Evolutionary conservation across 2,113 vertebrate species (phyloP).

Genomic region (Rhineura floridana): DNA sequence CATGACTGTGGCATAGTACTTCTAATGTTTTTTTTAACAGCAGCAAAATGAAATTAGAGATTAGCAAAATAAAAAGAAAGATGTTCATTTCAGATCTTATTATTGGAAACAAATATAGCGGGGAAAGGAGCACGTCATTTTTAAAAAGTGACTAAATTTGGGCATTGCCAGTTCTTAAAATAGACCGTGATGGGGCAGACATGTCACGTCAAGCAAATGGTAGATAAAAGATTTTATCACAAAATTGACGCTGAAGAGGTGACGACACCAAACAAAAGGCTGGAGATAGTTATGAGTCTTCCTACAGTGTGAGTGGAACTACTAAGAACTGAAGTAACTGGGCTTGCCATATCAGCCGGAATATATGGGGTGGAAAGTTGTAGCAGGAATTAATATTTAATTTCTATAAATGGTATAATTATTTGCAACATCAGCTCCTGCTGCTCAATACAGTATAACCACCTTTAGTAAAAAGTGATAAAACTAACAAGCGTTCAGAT

Average conservation of each 20-base stretch:
- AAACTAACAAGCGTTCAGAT: neutral
- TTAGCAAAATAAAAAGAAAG: neutral
- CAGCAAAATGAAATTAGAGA: too few relatives aligned
- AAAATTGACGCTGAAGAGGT: neutral
- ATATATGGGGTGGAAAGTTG: fast-evolving
- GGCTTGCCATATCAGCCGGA: neutral
- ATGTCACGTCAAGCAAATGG: neutral
- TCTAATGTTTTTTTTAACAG: neutral
- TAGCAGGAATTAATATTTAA: neutral
- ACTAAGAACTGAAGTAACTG: fast-evolving
- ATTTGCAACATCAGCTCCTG: neutral
- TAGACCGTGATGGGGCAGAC: neutral
- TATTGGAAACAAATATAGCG: fast-evolving
- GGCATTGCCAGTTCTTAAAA: neutral
- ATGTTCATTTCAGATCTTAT: neutral
- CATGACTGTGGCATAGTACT: neutral
- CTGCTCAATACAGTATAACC: neutral
- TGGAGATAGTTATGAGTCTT: constrained; percentile 13
- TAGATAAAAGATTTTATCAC: constrained; percentile 41
- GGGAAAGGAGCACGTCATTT: neutral
- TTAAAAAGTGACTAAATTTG: neutral
- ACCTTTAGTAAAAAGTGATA: neutral
- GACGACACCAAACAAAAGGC: neutral
- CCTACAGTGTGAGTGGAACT: neutral
- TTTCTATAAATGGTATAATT: neutral